A percentile compares a stretch with the other conserved stretches of the same genome.
Conservation (phyloP, 2,888 invertebrate genomes). For the Fissipunctia ypsillon region DNA sequence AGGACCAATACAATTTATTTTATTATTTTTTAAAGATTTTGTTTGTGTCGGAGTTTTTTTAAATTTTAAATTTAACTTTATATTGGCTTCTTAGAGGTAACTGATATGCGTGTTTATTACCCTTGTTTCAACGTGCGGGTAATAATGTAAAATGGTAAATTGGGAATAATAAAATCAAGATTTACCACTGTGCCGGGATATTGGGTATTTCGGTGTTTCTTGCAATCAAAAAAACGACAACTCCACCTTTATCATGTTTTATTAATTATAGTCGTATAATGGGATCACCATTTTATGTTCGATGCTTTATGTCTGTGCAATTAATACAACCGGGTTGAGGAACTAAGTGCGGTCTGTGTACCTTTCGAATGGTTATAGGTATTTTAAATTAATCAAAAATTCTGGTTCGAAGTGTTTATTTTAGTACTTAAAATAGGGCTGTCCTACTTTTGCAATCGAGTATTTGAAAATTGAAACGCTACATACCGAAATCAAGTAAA, state of each 20-base stretch:
- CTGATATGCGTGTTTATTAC: conserved; percentile 43
- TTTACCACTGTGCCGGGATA: conserved; percentile 53
- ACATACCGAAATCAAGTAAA: too few species aligned
- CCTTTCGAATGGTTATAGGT: background rate
- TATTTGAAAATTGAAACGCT: too few species aligned
- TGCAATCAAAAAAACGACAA: conserved; percentile 45
- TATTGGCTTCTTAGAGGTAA: conserved; percentile 5
- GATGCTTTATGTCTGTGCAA: conserved; percentile 45
- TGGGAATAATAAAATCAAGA: conserved; percentile 62
- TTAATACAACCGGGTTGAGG: conserved; percentile 41
- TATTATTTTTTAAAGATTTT: too few species aligned
- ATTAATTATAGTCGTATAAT: conserved; percentile 52
- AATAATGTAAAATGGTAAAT: conserved; percentile 48
- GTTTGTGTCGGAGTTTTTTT: too few species aligned
- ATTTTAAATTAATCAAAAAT: conserved; percentile 15
- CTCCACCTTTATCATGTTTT: conserved; percentile 67
- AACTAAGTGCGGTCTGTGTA: conserved; percentile 22
- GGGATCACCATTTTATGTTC: conserved; percentile 44
- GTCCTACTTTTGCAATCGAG: background rate
- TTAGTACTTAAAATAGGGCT: too few species aligned
- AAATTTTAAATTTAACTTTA: too few species aligned
- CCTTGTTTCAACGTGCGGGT: conserved; percentile 37
- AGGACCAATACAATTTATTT: too few species aligned
- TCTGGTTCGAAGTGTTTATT: background rate
- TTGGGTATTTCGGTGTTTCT: conserved; percentile 51